Base-by-base conservation (phyloP, 64 coral and sea anemone species). In the Platygyra sinensis region DNA sequence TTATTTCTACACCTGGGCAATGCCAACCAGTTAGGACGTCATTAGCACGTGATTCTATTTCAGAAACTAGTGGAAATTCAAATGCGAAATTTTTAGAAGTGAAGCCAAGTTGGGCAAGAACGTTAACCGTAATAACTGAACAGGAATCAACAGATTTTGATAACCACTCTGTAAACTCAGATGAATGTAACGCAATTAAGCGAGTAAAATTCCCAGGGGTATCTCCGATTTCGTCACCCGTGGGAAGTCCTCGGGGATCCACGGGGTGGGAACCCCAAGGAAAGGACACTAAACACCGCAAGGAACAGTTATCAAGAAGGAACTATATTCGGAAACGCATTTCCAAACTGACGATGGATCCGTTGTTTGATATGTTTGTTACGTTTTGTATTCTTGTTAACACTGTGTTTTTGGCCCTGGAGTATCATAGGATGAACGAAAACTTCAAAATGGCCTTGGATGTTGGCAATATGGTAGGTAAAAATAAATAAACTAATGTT, bases 391-490 rank as follows among this genome's bases (percentile, higher is more conserved):
- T 98, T 60, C 72, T 98, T 61, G 30, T 98, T 9, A 98, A 98
- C 80, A 98, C 96, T 36, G 57, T 94, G 17, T 91, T 92, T 71
- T 86, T 94, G 33, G 86, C 94, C 1, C 62, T 98, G 74, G 96
- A 98, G 74, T 91, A 98, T 91, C 93, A 95, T 38, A 86, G 79
- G 20, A 98, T 98, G 96, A 80, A 98, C 84, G 63, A 59, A 2
- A 57, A 83, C 3, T 84, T 95, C 24, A 83, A 75, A 55, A 52
- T 80, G 27, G 84, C 80, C 10, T 74, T 98, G 51, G 91, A 93
- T 80, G 82, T 95, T 62, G 94, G 91, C 27, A 95, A 98, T 78
- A 83, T 92, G 90, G 94, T 98, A 93, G 74, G 96, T 93, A 74
- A 12, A 2, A 57, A 57, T 12, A 52, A 71, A 27, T 25, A 12